phyloP scores from a whole-genome alignment of 1,140 invertebrate species.

The Araneus ventricosus region DNA sequence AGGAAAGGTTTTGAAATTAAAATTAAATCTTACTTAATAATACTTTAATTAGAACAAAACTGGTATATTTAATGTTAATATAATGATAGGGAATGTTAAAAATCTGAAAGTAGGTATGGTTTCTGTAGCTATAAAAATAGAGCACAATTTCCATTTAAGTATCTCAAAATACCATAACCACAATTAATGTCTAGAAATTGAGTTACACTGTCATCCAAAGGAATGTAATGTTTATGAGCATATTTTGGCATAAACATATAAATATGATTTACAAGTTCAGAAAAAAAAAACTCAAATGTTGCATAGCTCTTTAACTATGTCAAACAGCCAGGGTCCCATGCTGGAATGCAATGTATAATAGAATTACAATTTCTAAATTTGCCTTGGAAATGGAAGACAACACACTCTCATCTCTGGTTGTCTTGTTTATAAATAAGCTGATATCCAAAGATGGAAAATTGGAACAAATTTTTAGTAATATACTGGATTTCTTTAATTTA shows the following conservation, averaged over 20 bases:
- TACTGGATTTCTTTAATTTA: no score
- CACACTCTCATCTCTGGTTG: neutral
- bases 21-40: neutral
- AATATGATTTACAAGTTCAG: neutral
- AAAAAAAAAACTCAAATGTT: neutral
- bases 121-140: slow-evolving; percentile 47
- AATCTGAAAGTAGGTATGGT: slow-evolving; percentile 25
- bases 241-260: slow-evolving; percentile 68
- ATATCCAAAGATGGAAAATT: neutral
- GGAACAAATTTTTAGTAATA: neutral
- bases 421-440: neutral
- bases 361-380: neutral
- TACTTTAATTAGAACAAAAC: neutral
- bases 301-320: neutral
- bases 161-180: slow-evolving; percentile 55
- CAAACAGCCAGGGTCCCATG: slow-evolving; percentile 5
- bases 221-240: slow-evolving; percentile 74
- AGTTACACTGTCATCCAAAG: slow-evolving; percentile 49
- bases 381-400: neutral
- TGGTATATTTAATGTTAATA: neutral
- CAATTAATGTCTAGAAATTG: slow-evolving; percentile 32
- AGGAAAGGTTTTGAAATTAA: no score
- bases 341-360: neutral
- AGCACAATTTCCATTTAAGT: slow-evolving; percentile 66
- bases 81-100: neutral